Base-by-base conservation (phyloP, 30 jellyfish, hydroid and myxozoan genomes). In the Aurelia coerulea region DNA sequence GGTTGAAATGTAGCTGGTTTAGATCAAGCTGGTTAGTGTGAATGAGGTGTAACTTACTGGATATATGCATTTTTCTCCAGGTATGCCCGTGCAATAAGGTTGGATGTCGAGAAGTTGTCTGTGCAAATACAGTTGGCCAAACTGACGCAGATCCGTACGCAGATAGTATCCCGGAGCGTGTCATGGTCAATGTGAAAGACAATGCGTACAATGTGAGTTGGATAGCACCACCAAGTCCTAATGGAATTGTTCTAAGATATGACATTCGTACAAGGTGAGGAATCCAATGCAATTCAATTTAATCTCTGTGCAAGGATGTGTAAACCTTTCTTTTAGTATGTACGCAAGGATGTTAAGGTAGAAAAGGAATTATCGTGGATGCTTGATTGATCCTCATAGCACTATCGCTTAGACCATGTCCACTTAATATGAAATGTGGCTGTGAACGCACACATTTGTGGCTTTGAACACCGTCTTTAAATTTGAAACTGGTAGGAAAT, bases 211-310 rank as follows among this genome's bases (percentile, higher is more conserved):
- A 84, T 37, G 78, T 84, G 63, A 84, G 81, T 59, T 84, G 93
- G 93, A 58, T 7, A 52, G 85, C 87, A 14, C 93, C 93, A 17
- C 78, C 63, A 60, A 10, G 34, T 4, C 93, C 93, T 17, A 84
- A 84, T 59, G 93, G 93, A 63, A 74, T 84, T 71, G 93, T 84
- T 15, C 87, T 84, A n/a, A 62, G 84, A 62, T 84, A 84, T 65
- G 93, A 84, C 81, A 74, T 84, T 13, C 85, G 85, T 14, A 73
- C 84, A 0, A 71, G 73, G 93, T 84, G 17, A 2, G 82, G 34
- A 54, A 37, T 0, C 19, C 0, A 11, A 62, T 49, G 37, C 46
- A 23, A 4, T 23, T 29, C 52, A 67, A 0, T 67, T 67, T 14
- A 41, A 46, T 9, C 8, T 6, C 8, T 46, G 1, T 46, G 15